Base-by-base conservation (phyloP, 2,888 invertebrate species). In the Petrolisthes manimaculis region DNA sequence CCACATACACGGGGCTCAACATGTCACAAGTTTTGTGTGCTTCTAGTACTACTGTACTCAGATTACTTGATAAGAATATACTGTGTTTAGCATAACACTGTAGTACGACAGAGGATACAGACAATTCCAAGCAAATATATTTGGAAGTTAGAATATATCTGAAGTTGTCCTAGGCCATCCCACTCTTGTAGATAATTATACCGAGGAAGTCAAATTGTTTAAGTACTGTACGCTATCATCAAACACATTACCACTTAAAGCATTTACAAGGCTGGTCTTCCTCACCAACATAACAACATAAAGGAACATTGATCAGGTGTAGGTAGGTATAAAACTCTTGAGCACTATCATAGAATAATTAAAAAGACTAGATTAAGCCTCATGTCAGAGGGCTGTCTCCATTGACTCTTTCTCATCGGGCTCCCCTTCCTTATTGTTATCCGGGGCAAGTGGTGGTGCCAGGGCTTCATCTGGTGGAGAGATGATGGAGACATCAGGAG, bases 341-440 rank as follows among this genome's bases (percentile, higher is more conserved):
- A 86, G 83, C 83, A 85, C 71, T 56, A 75, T 89, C 69, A 74
- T 79, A 86, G 54, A 86, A n/a, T 69, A 55, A 81, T 51, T 69
- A 83, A 69, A 83, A 78, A 81, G 88, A 89, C 88, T 88, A 90
- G 90, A 89, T 77, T 89, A 86, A 81, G 89, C 88, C 89, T 88
- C 84, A 86, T 90, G 90, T 90, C 90, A 90, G 88, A 91, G 91
- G 61, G 91, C 89, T 18, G 91, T 91, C 67, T 91, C 91, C 88
- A 91, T 90, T 4, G 91, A 89, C 74, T 91, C 91, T 54, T 91
- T 89, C 74, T 89, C 87, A 24, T 90, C 88, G 69, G 82, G 69
- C 55, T 86, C 86, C 55, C 37, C 75, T 51, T 89, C 78, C 74
- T 89, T 82, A 37, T 69, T 55, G n/a, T 61, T 24, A 37, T 37